Evolutionary conservation across 2,888 invertebrate genomes (phyloP), one percentile per base, ranked within the genome.

Genomic region (Caenorhabditis auriculariae): DNA sequence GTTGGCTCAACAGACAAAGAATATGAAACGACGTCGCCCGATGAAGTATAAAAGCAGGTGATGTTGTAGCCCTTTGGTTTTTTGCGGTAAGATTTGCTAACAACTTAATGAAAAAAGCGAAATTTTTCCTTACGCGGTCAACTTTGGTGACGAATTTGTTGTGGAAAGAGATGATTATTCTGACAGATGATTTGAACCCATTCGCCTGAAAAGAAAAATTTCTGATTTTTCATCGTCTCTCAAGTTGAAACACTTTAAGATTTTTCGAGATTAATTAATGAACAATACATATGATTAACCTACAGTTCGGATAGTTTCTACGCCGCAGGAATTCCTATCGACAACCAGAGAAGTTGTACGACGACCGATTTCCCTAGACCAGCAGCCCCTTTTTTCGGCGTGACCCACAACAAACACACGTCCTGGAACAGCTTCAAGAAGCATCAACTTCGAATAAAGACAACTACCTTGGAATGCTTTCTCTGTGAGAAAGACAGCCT

Each of bases 131-230:
- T 27, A 71, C 75, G 43, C 73, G 43, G 52, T 78, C 78, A 29
- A 78, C 74, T 64, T 78, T 81, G 19, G 81, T 81, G 43, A 81
- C 57, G 55, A 81, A 81, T 38, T 79, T 74, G 27, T 75, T 68
- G 63, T 81, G 81, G 66, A 81, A 81, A 1, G 78, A 78, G 35
- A 81, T 73, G 69, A 81, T 74, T 26, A 82, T 69, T 57, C 80
- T 82, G 12, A 75, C 72, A 23, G 73, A 77, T 41, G 77, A 73
- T 44, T 76, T 71, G 44, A 80, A 72, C 0, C 81, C 80, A 54
- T 78, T 70, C 24, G 62, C 64, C 76, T 78, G 54, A 45, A 77
- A 64, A 4, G 15, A 15, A 41, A 21, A 6, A 21, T 39, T 32
- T 52, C 15, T 5, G 4, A 49, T 24, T 42, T 49, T 42, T 12